Evolutionary conservation across 1,140 invertebrate genomes (phyloP).

Genomic region (Ptiloglossa arizonensis): DNA sequence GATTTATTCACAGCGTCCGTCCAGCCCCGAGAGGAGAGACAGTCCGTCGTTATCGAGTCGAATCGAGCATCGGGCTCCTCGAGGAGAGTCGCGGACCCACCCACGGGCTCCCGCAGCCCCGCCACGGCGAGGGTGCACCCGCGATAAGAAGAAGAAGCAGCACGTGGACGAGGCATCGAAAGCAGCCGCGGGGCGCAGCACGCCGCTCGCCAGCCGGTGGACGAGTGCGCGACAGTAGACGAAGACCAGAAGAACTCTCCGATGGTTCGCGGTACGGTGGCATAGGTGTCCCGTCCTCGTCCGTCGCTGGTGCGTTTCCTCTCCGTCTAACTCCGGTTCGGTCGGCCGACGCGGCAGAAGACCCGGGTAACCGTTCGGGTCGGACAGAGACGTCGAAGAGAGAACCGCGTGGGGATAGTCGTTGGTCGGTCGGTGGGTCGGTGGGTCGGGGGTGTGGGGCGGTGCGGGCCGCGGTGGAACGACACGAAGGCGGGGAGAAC

Average conservation of each 20-base stretch:
- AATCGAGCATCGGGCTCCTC: not conserved
- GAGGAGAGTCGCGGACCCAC: not conserved
- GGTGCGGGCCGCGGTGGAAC: conserved; percentile 44
- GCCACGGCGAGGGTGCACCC: not conserved
- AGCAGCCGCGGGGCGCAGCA: conserved; percentile 36
- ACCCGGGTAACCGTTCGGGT: not conserved
- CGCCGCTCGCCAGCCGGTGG: conserved; percentile 61
- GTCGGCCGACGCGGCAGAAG: conserved; percentile 12
- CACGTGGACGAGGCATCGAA: conserved; percentile 43
- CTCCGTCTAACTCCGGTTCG: not conserved
- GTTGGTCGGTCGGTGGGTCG: conserved; percentile 5
- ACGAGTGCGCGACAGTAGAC: conserved; percentile 57
- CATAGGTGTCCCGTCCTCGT: not conserved
- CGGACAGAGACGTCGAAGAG: conserved; percentile 2
- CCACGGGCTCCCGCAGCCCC: conserved; percentile 19
- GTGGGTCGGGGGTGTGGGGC: conserved; percentile 14
- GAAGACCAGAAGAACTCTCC: conserved; percentile 46
- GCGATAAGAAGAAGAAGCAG: conserved; percentile 49
- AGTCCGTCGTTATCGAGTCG: conserved; percentile 3
- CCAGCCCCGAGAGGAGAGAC: not conserved
- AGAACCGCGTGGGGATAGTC: conserved; percentile 12
- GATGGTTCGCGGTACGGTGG: conserved; percentile 28
- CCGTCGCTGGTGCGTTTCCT: not conserved
- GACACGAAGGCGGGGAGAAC: conserved; percentile 64
- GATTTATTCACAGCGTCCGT: not conserved